Conservation (phyloP, 2,113 vertebrate species). For the Dipodomys ordii region DNA sequence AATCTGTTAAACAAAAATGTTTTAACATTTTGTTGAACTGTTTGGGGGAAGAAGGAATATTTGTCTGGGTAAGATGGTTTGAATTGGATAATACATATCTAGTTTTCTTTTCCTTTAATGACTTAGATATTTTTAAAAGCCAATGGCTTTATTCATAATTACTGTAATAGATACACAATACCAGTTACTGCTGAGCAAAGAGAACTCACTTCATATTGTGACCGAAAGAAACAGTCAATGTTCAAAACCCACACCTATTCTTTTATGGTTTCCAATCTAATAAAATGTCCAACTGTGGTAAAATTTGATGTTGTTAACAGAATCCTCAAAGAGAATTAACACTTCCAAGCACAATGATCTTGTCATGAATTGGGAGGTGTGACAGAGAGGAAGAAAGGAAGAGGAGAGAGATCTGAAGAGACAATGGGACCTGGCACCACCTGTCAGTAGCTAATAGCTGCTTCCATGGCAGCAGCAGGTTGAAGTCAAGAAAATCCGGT, state of each 20-base stretch:
- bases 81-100: neutral
- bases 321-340: conserved; percentile 40
- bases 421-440: conserved; percentile 34
- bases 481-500: conserved; percentile 69
- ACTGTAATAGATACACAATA: neutral
- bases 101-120: neutral
- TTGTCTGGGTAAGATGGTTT: neutral
- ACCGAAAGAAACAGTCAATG: neutral
- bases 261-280: conserved; percentile 1
- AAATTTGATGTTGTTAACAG: conserved; percentile 45
- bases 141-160: neutral
- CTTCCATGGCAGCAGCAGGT: conserved; percentile 72
- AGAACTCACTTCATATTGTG: neutral
- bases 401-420: neutral
- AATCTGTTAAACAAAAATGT: neutral
- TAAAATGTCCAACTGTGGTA: conserved; percentile 4
- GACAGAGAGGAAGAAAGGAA: neutral
- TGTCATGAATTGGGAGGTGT: neutral
- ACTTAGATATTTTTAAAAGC: neutral
- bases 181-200: neutral
- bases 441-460: conserved; percentile 64
- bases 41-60: neutral
- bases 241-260: conserved; percentile 3
- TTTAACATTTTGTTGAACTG: neutral
- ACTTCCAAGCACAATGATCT: neutral